Evolutionary conservation across 1,140 invertebrate genomes (phyloP), one percentile per base, ranked within the genome.

Genomic region (Drosophila eugracilis): DNA sequence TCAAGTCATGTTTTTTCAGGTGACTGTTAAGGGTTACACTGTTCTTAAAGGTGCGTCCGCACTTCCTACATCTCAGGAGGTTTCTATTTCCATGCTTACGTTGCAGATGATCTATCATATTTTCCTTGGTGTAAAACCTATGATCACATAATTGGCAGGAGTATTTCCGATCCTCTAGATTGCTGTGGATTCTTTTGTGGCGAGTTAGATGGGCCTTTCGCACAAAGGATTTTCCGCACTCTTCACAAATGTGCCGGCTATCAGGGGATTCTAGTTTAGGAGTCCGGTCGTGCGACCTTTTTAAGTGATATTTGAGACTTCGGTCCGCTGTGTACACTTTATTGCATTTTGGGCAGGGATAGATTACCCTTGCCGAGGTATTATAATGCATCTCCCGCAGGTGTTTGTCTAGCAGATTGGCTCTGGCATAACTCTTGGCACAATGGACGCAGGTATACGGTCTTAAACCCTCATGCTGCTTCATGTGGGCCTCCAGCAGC

Each of bases 271-370:
- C 14, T 24, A n/a, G 3, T n/a, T 3, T 45, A 28, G 3, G 19
- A n/a, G 0, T 10, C 5, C n/a, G 24, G 12, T 37, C 26, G 21
- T 88, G 84, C n/a, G 78, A 28, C 2, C 57, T 41, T 9, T 39
- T 58, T 0, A 73, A 7, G n/a, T 88, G 83, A 47, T 89, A 88
- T 14, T 72, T 89, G 22, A 88, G 71, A 58, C 83, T 88, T 6
- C 83, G 60, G 4, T 47, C n/a, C 2, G 83, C 75, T 0, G 37
- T 83, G 14, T 88, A 88, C 3, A 78, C 66, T 36, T 88, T 88
- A 9, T 57, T 30, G 45, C 83, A 88, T 12, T 48, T 45, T 0
- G 65, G 53, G 36, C 83, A 88, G 6, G 48, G n/a, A 52, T 62
- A 72, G 19, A 41, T 71, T 4, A 47, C 14, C n/a, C 42, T 26